Base-by-base conservation (phyloP, 2,113 vertebrate genomes). In the Pelobates fuscus region DNA sequence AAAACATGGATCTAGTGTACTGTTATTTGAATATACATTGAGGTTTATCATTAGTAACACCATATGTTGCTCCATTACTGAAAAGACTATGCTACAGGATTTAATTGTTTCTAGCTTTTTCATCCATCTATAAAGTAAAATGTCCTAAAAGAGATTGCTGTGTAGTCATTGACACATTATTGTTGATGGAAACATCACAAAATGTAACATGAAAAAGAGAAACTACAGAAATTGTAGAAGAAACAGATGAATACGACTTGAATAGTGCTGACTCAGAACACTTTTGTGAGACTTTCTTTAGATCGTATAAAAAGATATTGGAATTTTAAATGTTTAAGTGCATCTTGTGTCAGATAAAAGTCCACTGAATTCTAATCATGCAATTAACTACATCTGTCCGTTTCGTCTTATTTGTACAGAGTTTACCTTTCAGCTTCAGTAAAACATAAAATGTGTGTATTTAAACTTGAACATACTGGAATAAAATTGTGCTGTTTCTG, bases 301-400 rank as follows among this genome's bases (percentile, higher is more conserved):
- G 46, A 70, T 1, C 14, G 32, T 14, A 23, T 18, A 15, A 32
- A 65, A 37, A 49, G 27, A 23, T 24, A 12, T 0, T 11, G 5
- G 17, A n/a, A 2, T 60, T 46, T 27, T 44, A 73, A 72, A 74
- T 78, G 14, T 11, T 52, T 32, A 78, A 79, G 17, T 23, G 41
- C 54, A 5, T 62, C 12, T 1, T 71, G 57, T 71, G 25, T 25
- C 67, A 73, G 30, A 70, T 71, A 79, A 80, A 68, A 72, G 60
- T 41, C 64, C 59, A 17, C 11, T 41, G 60, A 11, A 77, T 44
- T 59, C 52, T 44, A 77, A 73, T 69, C 12, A 71, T 26, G 27
- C 73, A 61, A 44, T 77, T 72, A 77, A 79, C 41, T 37, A 61
- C 37, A 64, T 60, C 64, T 77, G 68, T 57, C 73, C n/a, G 8